Evolutionary conservation across 2,113 vertebrate species (phyloP).

Genomic region (Ovis canadensis): DNA sequence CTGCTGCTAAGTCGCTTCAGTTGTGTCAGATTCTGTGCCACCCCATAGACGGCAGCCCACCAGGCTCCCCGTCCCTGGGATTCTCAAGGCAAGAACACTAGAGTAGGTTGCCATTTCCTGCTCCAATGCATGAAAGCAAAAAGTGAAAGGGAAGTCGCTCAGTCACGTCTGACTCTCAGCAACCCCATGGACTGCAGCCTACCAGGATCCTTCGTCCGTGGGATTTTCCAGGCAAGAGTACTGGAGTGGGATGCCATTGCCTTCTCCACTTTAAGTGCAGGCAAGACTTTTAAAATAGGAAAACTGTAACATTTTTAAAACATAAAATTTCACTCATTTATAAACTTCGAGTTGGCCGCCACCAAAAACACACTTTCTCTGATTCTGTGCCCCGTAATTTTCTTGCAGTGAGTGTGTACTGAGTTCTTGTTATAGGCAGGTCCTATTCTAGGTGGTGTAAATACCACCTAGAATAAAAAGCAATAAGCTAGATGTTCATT

Average conservation of each 20-base stretch:
- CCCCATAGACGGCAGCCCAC: too few species aligned
- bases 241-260: too few species aligned
- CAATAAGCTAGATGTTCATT: background rate
- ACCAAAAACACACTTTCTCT: background rate
- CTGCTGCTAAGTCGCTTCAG: too few species aligned
- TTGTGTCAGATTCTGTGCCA: too few species aligned
- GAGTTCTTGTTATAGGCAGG: rapidly evolving
- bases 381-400: background rate
- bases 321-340: background rate
- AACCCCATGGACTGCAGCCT: too few species aligned
- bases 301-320: background rate
- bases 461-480: background rate
- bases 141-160: background rate
- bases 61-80: too few species aligned
- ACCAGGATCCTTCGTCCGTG: too few species aligned
- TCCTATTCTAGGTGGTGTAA: rapidly evolving
- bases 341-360: background rate
- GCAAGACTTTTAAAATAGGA: background rate
- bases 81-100: too few species aligned
- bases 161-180: background rate
- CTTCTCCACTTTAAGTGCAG: rapidly evolving
- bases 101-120: too few species aligned
- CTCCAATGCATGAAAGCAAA: too few species aligned
- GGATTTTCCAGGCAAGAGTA: too few species aligned
- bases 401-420: background rate